A percentile compares a stretch with the other conserved stretches of the same genome.
These are phyloP conservation scores for Lethrus apterus DNA, from an alignment of 1,140 invertebrate genomes.

Conservation along the genomic window DNA sequence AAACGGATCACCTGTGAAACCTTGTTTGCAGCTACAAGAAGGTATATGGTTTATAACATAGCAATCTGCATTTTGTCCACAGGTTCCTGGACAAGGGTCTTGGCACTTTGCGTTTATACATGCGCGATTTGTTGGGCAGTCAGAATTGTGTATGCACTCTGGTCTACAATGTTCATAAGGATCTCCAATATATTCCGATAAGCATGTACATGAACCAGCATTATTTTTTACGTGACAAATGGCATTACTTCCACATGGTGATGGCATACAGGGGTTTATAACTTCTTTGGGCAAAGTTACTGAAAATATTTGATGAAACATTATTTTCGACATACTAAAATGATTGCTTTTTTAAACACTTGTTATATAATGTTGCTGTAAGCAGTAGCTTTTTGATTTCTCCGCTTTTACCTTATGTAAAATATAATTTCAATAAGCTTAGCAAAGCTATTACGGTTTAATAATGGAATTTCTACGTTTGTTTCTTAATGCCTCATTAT, in stretches of 20 bases:
- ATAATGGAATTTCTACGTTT: too few relatives aligned
- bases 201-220: slow-evolving; percentile 76
- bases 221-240: slow-evolving; percentile 63
- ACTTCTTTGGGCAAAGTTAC: slow-evolving; percentile 36
- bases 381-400: too few relatives aligned
- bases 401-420: slow-evolving; percentile 39
- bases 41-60: slow-evolving; percentile 77
- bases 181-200: slow-evolving; percentile 63
- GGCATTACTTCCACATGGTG: slow-evolving; percentile 76
- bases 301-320: slow-evolving; percentile 13
- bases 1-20: slow-evolving; percentile 73
- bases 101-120: slow-evolving; percentile 75
- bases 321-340: too few relatives aligned
- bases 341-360: neutral
- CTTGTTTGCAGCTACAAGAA: slow-evolving; percentile 63
- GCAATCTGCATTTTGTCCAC: slow-evolving; percentile 71
- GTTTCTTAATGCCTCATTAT: too few relatives aligned
- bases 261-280: slow-evolving; percentile 66
- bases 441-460: too few relatives aligned
- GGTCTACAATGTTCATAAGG: slow-evolving; percentile 70
- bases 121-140: slow-evolving; percentile 72
- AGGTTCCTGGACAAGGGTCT: slow-evolving; percentile 76
- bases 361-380: too few relatives aligned
- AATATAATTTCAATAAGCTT: slow-evolving; percentile 33
- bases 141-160: slow-evolving; percentile 74